Evolutionary conservation across 2,888 invertebrate genomes (phyloP), one percentile per base, ranked within the genome.

Genomic region (Drosophila phalerata): DNA sequence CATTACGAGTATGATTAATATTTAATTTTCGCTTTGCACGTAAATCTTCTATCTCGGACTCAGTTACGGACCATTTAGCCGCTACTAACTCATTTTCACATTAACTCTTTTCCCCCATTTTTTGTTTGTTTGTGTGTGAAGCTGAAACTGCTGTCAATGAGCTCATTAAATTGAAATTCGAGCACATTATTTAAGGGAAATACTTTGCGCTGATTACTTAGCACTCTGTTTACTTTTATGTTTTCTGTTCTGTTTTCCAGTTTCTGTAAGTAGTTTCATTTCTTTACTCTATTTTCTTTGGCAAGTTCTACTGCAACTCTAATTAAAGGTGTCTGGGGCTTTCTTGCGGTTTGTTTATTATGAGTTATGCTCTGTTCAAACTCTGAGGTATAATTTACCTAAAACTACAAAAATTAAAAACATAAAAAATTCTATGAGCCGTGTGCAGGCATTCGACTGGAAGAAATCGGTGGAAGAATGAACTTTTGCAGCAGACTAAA

Each of bases 151-250:
- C 85, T 85, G 89, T 82, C 88, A 87, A 87, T 85, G 80, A 74
- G 85, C 85, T 87, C 80, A 82, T 85, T 85, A 89, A 89, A 89
- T 66, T 82, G 88, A 78, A 69, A 85, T 87, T 82, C 80, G 32
- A 57, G 60, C 43, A 65, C 69, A 66, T 81, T 62, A 81, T 67
- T 67, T 51, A 64, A 62, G 58, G 77, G 69, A 77, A 57, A 42
- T 57, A 61, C 80, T 75, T 58, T 63, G 19, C 56, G 58, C 48
- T 70, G 68, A 79, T 80, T 77, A 68, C 61, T 77, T 81, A 65
- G 61, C 47, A 32, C 55, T 83, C 37, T 70, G 42, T 62, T 64
- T 43, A 69, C 43, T 48, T 45, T 37, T 40, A 38, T 61, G 47
- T 40, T 55, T 19, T 32, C 38, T 43, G 51, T 19, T 32, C 38